Evolutionary conservation across 1,140 invertebrate species (phyloP).

Genomic region (Riptortus pedestris): DNA sequence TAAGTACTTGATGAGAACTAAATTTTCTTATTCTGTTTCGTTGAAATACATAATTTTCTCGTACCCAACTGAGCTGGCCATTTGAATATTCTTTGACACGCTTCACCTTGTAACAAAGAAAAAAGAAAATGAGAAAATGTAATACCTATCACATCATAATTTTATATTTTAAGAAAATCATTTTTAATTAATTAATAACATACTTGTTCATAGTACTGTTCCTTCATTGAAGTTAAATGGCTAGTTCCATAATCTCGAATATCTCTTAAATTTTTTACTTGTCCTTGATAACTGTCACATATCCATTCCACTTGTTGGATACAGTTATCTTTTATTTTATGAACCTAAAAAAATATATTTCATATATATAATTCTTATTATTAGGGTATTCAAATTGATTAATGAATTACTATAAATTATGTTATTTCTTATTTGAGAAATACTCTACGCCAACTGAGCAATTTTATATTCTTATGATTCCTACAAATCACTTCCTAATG

Average conservation of each 20-base stretch:
- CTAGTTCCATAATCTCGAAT: conserved; percentile 82
- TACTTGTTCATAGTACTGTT: conserved; percentile 88
- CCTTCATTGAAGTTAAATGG: conserved; percentile 69
- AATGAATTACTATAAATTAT: not conserved
- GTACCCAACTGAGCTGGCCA: conserved; percentile 79
- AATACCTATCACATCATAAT: not conserved
- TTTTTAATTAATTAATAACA: conserved; percentile 26
- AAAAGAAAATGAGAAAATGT: not conserved
- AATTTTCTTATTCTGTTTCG: conserved; percentile 88
- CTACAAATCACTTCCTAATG: too few species aligned
- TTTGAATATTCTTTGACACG: conserved; percentile 81
- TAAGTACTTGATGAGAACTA: conserved; percentile 77
- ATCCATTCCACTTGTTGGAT: conserved; percentile 87
- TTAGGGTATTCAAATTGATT: not conserved
- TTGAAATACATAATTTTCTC: conserved; percentile 91
- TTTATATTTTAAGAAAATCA: not conserved
- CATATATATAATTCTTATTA: conserved; percentile 1
- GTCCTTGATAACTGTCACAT: conserved; percentile 76
- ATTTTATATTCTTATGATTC: conserved; percentile 6
- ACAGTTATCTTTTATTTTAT: conserved; percentile 84
- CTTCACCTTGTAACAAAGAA: conserved; percentile 50
- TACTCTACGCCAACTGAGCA: not conserved
- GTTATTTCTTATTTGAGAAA: not conserved
- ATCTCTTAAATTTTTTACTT: conserved; percentile 75
- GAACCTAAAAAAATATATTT: conserved; percentile 46